Conservation (phyloP, 1,140 invertebrate species). For the Aricia agestis region DNA sequence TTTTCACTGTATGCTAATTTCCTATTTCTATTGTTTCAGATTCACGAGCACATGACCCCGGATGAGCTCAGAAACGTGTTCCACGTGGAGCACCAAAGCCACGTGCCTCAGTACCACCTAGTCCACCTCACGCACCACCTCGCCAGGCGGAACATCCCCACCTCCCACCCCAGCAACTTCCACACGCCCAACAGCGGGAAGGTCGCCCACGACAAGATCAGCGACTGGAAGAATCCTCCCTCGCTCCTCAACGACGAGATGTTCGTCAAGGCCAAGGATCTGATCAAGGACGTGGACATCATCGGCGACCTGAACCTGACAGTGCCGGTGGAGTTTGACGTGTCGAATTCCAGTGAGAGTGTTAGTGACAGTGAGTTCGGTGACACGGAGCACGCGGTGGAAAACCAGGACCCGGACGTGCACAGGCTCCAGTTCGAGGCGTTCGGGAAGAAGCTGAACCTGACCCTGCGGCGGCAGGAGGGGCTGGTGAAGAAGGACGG, state of each 20-base stretch:
- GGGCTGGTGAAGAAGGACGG: slow-evolving; percentile 83
- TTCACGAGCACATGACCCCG: slow-evolving; percentile 89
- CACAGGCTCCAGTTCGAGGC: slow-evolving; percentile 85
- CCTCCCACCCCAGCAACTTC: slow-evolving; percentile 48
- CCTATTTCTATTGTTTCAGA: slow-evolving; percentile 76
- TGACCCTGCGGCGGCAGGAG: slow-evolving; percentile 84
- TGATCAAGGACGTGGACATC: slow-evolving; percentile 61
- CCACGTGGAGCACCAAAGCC: slow-evolving; percentile 85
- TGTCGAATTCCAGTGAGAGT: slow-evolving; percentile 65
- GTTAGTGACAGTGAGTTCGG: slow-evolving; percentile 47
- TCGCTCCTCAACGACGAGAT: slow-evolving; percentile 63
- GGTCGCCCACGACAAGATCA: slow-evolving; percentile 64
- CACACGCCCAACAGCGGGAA: slow-evolving; percentile 38
- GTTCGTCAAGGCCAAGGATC: slow-evolving; percentile 59
- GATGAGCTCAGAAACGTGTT: slow-evolving; percentile 88
- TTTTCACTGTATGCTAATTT: background rate
- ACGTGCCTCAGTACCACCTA: slow-evolving; percentile 78
- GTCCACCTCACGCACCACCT: slow-evolving; percentile 76
- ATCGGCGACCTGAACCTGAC: slow-evolving; percentile 65
- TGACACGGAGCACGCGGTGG: slow-evolving; percentile 70
- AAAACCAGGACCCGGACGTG: slow-evolving; percentile 70
- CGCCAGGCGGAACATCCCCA: slow-evolving; percentile 60
- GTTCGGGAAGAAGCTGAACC: slow-evolving; percentile 83
- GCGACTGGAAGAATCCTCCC: slow-evolving; percentile 48
- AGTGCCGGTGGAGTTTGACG: slow-evolving; percentile 54